Conservation (phyloP, 2,113 vertebrate species). For the Climacteris rufus region DNA sequence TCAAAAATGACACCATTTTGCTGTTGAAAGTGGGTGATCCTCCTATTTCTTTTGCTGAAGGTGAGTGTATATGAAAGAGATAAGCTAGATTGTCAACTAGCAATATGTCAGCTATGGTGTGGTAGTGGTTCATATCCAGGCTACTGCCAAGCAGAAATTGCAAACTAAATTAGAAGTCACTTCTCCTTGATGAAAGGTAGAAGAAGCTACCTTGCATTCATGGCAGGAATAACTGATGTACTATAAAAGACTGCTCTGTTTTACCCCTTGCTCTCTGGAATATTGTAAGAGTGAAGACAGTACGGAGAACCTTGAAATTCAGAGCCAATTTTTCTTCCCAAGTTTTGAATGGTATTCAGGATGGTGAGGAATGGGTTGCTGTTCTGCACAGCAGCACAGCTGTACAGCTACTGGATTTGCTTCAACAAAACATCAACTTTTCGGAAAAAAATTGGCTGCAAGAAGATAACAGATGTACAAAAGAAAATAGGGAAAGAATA, state of each 20-base stretch:
- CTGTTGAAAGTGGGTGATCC: background rate
- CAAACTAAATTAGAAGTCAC: background rate
- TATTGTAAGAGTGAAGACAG: background rate
- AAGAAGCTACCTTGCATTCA: background rate
- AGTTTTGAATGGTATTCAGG: background rate
- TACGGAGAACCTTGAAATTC: background rate
- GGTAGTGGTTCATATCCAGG: background rate
- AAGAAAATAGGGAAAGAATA: conserved; percentile 24
- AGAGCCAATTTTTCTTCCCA: background rate
- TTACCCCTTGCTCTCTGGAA: background rate
- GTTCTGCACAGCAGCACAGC: conserved; percentile 30
- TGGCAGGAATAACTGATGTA: background rate
- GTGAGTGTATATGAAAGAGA: background rate
- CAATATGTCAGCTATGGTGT: background rate
- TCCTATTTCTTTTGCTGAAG: background rate
- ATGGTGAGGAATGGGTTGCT: conserved; percentile 43
- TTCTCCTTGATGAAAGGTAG: background rate
- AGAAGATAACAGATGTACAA: conserved; percentile 15
- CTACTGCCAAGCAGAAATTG: background rate
- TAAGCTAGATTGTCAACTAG: background rate
- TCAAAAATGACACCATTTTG: background rate
- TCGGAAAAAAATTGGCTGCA: conserved; percentile 26
- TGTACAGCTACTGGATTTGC: conserved; percentile 37
- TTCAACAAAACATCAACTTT: conserved; percentile 47
- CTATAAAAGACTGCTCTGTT: background rate